Evolutionary conservation across 2,113 vertebrate species (phyloP).

Genomic region (Phycodurus eques): DNA sequence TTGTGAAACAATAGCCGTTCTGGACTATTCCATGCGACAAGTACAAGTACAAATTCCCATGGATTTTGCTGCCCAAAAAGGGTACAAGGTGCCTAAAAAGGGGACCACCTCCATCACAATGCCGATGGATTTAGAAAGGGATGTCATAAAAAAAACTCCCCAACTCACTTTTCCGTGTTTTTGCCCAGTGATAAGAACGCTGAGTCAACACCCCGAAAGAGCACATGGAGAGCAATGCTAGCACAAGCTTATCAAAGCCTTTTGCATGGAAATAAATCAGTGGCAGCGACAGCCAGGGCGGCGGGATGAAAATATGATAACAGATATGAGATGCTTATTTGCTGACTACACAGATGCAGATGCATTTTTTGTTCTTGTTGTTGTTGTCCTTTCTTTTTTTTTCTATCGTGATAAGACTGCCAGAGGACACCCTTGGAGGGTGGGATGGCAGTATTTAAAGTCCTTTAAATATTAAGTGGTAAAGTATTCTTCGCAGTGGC

Average conservation of each 20-base stretch:
- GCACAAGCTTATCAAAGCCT: conserved; percentile 47
- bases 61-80: not conserved
- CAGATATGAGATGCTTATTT: conserved; percentile 56
- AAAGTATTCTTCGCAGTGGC: conserved; percentile 26
- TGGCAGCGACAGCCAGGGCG: conserved; percentile 16
- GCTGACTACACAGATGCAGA: conserved; percentile 52
- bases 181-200: conserved; percentile 40
- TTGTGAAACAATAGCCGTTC: too few relatives aligned
- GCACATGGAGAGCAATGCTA: conserved; percentile 28
- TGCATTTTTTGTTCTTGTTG: conserved; percentile 32
- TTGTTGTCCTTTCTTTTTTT: conserved; percentile 35
- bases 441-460: conserved; percentile 33
- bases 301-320: conserved; percentile 51
- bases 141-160: not conserved
- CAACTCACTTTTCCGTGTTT: conserved; percentile 1
- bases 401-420: conserved; percentile 46
- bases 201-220: conserved; percentile 50
- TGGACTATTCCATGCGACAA: too few relatives aligned
- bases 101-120: not conserved
- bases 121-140: not conserved
- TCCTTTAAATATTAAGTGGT: conserved; percentile 38
- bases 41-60: not conserved
- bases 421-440: conserved; percentile 36
- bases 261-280: conserved; percentile 49
- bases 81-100: not conserved